Evolutionary conservation across 1,140 invertebrate species (phyloP).

Genomic region (Drosophila serrata): DNA sequence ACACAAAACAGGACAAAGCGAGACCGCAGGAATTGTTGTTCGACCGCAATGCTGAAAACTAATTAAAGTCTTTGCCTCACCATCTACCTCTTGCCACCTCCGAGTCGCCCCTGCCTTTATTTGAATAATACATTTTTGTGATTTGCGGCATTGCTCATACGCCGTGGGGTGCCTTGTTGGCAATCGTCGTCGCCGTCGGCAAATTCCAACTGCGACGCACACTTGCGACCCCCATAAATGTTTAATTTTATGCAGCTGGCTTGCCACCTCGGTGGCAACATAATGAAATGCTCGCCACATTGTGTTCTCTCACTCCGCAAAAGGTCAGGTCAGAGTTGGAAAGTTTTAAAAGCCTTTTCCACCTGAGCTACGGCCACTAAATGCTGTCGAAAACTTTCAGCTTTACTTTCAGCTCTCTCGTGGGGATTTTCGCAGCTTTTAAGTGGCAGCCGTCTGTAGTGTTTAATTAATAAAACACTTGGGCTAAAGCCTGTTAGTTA

Average conservation of each 20-base stretch:
- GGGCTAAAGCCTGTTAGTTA: constrained; percentile 6
- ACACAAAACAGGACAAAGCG: constrained; percentile 37
- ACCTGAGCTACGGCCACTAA: constrained; percentile 67
- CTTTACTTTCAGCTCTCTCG: constrained; percentile 14
- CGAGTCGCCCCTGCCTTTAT: not conserved
- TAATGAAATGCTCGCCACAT: constrained; percentile 41
- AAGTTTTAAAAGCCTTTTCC: constrained; percentile 68
- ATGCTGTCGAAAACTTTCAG: constrained; percentile 60
- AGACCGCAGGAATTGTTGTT: constrained; percentile 38
- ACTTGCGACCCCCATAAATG: constrained; percentile 41
- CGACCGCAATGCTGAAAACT: constrained; percentile 62
- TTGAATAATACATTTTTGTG: constrained; percentile 55
- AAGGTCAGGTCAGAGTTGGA: constrained; percentile 56
- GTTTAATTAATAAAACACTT: constrained; percentile 71
- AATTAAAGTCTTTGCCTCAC: constrained; percentile 59
- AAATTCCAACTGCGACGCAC: constrained; percentile 18
- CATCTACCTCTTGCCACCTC: not conserved
- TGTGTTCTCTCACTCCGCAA: constrained; percentile 26
- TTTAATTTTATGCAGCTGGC: constrained; percentile 47
- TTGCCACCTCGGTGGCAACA: constrained; percentile 29
- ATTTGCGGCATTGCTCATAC: constrained; percentile 55
- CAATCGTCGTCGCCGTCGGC: constrained; percentile 11
- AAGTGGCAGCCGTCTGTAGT: constrained; percentile 44
- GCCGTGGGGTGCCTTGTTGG: constrained; percentile 12
- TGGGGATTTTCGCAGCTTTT: constrained; percentile 28